These are phyloP conservation scores for Physella acuta DNA, from an alignment of 1,140 invertebrate species.

Conservation along the genomic window DNA sequence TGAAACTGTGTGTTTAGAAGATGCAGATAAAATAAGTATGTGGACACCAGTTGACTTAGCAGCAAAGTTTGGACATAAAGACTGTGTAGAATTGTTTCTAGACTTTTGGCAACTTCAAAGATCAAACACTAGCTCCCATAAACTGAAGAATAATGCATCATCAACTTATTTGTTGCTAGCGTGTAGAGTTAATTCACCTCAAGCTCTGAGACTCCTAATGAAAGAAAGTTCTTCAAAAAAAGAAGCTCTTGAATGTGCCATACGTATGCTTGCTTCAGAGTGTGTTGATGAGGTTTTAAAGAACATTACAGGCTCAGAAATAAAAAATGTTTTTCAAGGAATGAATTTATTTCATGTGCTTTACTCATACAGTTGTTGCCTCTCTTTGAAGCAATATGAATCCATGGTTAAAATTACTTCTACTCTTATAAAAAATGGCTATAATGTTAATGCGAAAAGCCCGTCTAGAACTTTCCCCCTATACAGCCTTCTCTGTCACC, in stretches of 20 bases:
- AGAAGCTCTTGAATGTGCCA: conserved; percentile 37
- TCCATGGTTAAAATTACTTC: conserved; percentile 42
- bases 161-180: conserved; percentile 34
- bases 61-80: conserved; percentile 37
- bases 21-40: conserved; percentile 9
- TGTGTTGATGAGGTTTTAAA: conserved; percentile 46
- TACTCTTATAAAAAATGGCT: conserved; percentile 42
- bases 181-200: conserved; percentile 44
- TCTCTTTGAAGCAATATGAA: conserved; percentile 34
- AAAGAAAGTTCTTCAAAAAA: conserved; percentile 38
- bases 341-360: conserved; percentile 53
- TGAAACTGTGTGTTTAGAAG: neutral
- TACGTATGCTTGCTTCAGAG: conserved; percentile 40
- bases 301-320: conserved; percentile 23
- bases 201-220: conserved; percentile 39
- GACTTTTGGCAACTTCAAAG: conserved; percentile 33
- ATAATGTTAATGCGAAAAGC: conserved; percentile 33
- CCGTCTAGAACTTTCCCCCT: conserved; percentile 49
- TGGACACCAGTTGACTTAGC: conserved; percentile 44
- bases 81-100: conserved; percentile 43
- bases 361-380: conserved; percentile 42
- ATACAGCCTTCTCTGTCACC: conserved; percentile 42
- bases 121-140: neutral
- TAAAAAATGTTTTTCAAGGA: conserved; percentile 42
- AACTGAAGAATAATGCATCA: neutral